Evolutionary conservation across 2,113 vertebrate species (phyloP).

Genomic region (Salvelinus namaycush): DNA sequence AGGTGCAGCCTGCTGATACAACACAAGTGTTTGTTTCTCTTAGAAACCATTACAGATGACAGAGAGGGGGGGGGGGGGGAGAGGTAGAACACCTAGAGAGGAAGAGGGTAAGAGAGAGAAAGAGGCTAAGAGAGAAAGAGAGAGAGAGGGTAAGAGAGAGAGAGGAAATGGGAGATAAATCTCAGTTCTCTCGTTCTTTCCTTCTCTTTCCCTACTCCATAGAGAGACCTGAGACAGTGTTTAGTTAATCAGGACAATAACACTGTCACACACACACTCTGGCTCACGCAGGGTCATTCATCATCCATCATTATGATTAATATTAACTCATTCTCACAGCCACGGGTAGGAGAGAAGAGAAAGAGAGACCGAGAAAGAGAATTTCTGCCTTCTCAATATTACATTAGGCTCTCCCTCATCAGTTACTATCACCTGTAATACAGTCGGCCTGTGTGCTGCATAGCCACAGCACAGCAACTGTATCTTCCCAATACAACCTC

Average conservation of each 20-base stretch:
- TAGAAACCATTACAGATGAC: constrained; percentile 60
- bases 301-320: constrained; percentile 10
- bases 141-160: not conserved
- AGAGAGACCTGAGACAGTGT: too few relatives aligned
- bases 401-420: constrained; percentile 42
- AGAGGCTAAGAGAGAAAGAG: not conserved
- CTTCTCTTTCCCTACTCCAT: not conserved
- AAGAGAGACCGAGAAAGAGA: constrained; percentile 1
- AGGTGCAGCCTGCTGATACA: constrained; percentile 75
- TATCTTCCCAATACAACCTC: not conserved
- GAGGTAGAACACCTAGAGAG: not conserved
- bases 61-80: not conserved
- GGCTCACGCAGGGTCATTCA: not conserved
- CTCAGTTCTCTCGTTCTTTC: not conserved
- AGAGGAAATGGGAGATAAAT: not conserved
- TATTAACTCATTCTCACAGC: not conserved
- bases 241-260: not conserved
- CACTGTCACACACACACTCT: not conserved
- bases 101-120: not conserved
- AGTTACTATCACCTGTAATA: constrained; percentile 29
- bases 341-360: constrained; percentile 4
- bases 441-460: not conserved
- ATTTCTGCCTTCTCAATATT: constrained; percentile 28
- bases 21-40: constrained; percentile 66
- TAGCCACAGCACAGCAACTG: not conserved